Percentiles rank a stretch among this genome's conserved stretches.
Conservation (phyloP, 2,113 vertebrate species). For the Sinocyclocheilus anophthalmus region DNA sequence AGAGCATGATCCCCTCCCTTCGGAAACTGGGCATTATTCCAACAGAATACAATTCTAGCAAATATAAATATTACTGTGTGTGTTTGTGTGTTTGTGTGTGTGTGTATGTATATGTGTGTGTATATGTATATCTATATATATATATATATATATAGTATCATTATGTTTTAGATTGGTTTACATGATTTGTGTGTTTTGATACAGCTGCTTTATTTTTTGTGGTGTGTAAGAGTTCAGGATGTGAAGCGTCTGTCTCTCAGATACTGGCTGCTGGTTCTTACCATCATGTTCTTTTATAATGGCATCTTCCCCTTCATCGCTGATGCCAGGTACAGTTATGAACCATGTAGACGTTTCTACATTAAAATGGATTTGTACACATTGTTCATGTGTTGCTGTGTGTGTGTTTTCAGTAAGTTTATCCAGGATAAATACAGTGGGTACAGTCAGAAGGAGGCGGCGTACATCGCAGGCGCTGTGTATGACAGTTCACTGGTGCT, state of each 20-base stretch:
- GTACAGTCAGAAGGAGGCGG: slow-evolving; percentile 79
- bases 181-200: neutral
- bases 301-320: slow-evolving; percentile 82
- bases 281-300: slow-evolving; percentile 85
- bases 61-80: too few species aligned
- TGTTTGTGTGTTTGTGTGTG: too few species aligned
- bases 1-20: too few species aligned
- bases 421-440: slow-evolving; percentile 83
- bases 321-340: slow-evolving; percentile 73
- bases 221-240: slow-evolving; percentile 75
- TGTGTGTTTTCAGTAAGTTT: slow-evolving; percentile 78
- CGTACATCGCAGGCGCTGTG: slow-evolving; percentile 78
- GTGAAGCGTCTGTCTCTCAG: slow-evolving; percentile 70
- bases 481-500: slow-evolving; percentile 81
- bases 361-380: neutral
- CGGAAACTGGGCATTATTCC: too few species aligned
- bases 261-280: slow-evolving; percentile 83
- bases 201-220: slow-evolving; percentile 32
- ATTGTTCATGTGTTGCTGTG: neutral
- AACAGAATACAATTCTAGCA: too few species aligned
- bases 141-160: too few species aligned
- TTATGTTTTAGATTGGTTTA: neutral
- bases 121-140: too few species aligned
- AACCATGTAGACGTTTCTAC: neutral
- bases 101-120: too few species aligned